Percentiles rank a stretch among this genome's conserved stretches.
These are phyloP conservation scores for Rhinatrema bivittatum DNA, from an alignment of 2,797 vertebrate species.

Conservation along the genomic window DNA sequence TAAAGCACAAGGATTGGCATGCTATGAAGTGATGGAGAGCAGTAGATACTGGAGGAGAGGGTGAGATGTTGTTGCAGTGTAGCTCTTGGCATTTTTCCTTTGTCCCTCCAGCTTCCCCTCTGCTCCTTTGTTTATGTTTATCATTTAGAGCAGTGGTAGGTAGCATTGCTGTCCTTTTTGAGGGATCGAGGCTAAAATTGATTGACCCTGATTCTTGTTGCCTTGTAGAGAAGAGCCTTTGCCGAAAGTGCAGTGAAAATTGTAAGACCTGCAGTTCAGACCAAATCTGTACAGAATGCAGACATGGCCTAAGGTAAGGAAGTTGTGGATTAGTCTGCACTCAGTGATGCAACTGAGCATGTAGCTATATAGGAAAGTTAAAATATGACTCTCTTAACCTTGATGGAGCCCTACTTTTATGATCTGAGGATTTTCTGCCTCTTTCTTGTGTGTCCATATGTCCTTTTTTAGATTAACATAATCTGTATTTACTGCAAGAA, in stretches of 20 bases:
- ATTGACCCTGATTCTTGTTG: too few species aligned
- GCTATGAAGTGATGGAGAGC: too few species aligned
- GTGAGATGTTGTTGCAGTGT: too few species aligned
- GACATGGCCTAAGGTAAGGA: constrained; percentile 82
- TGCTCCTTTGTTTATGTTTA: too few species aligned
- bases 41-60: too few species aligned
- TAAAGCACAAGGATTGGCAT: too few species aligned
- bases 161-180: too few species aligned
- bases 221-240: constrained; percentile 76
- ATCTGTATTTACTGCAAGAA: constrained; percentile 7
- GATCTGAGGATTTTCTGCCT: too few species aligned
- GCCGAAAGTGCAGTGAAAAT: constrained; percentile 85
- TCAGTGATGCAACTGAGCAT: not conserved
- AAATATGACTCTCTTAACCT: constrained; percentile 5
- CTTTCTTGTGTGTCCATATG: not conserved
- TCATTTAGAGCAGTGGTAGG: too few species aligned
- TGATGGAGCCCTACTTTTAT: constrained; percentile 4
- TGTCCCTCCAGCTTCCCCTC: too few species aligned
- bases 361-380: not conserved
- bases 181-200: too few species aligned
- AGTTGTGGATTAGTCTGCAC: not conserved
- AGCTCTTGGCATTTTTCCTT: too few species aligned
- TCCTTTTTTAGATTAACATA: constrained; percentile 19
- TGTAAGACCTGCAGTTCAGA: constrained; percentile 81
- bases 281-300: constrained; percentile 87